phyloP scores from a whole-genome alignment of 2,113 vertebrate species.

The Anarrhichthys ocellatus region DNA sequence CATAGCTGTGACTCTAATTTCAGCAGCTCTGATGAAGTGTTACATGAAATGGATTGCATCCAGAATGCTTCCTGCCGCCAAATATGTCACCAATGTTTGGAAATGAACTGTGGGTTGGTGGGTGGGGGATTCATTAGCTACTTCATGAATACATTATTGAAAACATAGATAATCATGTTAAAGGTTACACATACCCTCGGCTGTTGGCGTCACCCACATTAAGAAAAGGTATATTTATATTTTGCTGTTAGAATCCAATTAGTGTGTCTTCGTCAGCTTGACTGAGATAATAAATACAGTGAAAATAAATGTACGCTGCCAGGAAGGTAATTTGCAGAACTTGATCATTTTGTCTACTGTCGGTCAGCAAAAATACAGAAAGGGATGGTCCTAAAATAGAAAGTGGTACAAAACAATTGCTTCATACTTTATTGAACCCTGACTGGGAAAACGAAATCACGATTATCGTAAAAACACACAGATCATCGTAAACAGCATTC shows the following conservation, averaged over 20 bases:
- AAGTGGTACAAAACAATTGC: background rate
- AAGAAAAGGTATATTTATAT: conserved; percentile 5
- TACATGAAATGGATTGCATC: conserved; percentile 53
- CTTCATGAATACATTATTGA: conserved; percentile 58
- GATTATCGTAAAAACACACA: background rate
- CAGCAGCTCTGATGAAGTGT: conserved; percentile 61
- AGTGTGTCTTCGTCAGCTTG: conserved; percentile 13
- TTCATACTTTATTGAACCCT: background rate
- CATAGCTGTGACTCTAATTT: conserved; percentile 47
- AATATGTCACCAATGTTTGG: conserved; percentile 29
- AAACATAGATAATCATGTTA: conserved; percentile 21
- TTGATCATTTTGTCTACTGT: background rate
- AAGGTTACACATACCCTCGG: conserved; percentile 3
- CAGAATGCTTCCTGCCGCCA: conserved; percentile 25
- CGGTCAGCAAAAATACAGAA: conserved; percentile 33
- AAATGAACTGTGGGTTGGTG: conserved; percentile 22
- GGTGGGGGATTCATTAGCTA: conserved; percentile 35
- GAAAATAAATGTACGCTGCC: conserved; percentile 22
- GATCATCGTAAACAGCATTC: background rate
- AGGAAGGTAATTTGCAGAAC: conserved; percentile 33
- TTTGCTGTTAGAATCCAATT: conserved; percentile 38
- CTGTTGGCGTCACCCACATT: background rate
- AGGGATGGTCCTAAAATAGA: background rate
- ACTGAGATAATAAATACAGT: conserved; percentile 22
- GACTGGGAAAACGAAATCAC: background rate